Percentiles rank a stretch among this genome's conserved stretches.
Conservation (phyloP, 1,140 invertebrate species). For the Periplaneta americana region DNA sequence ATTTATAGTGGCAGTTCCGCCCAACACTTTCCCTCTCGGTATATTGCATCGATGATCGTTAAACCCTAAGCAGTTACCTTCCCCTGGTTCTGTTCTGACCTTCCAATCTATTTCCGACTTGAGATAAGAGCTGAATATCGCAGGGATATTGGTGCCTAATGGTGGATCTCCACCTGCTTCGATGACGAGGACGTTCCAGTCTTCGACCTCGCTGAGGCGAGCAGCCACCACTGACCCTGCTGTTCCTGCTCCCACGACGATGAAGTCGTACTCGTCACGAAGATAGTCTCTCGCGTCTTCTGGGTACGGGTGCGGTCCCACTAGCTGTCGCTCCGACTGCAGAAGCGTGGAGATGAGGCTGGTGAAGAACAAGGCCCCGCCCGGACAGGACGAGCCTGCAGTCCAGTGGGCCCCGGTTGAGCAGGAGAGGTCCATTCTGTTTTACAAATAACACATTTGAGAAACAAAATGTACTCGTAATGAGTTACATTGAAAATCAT, state of each 20-base stretch:
- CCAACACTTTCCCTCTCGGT: constrained; percentile 35
- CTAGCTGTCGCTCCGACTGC: background rate
- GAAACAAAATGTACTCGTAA: too few species aligned
- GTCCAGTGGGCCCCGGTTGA: too few species aligned
- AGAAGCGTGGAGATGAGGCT: too few species aligned
- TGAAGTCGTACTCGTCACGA: constrained; percentile 48
- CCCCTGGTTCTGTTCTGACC: constrained; percentile 39
- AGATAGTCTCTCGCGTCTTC: constrained; percentile 35
- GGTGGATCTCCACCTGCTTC: constrained; percentile 41
- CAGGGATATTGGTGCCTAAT: constrained; percentile 24
- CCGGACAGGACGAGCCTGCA: too few species aligned
- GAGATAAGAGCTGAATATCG: constrained; percentile 20
- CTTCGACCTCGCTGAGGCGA: background rate
- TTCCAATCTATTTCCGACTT: constrained; percentile 39
- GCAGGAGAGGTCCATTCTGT: too few species aligned
- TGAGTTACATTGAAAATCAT: too few species aligned
- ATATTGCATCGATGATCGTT: too few species aligned
- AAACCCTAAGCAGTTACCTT: constrained; percentile 13
- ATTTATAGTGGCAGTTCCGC: constrained; percentile 54
- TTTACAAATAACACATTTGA: too few species aligned
- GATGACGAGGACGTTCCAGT: constrained; percentile 36
- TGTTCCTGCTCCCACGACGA: too few species aligned
- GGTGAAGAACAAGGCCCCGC: too few species aligned
- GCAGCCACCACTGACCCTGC: constrained; percentile 44
- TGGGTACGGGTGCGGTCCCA: constrained; percentile 12